Evolutionary conservation across 2,797 vertebrate genomes (phyloP), one percentile per base, ranked within the genome.

Genomic region (Oreonectes daqikongensis): DNA sequence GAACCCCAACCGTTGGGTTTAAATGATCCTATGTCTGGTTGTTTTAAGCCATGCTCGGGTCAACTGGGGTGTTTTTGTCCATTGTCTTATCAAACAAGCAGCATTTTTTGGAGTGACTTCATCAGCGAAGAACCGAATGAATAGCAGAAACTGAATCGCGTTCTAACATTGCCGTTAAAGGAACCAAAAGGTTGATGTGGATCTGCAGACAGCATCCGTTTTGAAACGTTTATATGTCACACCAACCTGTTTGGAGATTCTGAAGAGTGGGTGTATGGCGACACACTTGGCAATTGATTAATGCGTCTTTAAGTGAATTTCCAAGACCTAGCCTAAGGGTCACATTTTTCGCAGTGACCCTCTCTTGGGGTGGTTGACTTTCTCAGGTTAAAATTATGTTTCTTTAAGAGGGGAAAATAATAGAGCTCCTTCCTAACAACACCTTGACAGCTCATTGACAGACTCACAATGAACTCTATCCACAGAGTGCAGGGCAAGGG

Each of bases 301-400:
- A 93, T 93, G 89, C 79, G 60, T 75, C 80, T 77, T 77, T 85
- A 91, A 88, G 88, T 91, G 88, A 92, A 90, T 86, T 84, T 83
- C 69, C 81, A 82, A 76, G 82, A 85, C 83, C 87, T 87, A 84
- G 84, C 88, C 85, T 88, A 91, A 26, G 67, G 91, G 88, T 92
- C 89, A 89, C 76, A 82, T 88, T 91, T 85, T 91, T 87, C 88
- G 88, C 90, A 89, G 79, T 90, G 90, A 92, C 90, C 89, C 89
- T 87, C 59, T 81, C 86, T 89, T 89, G 89, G 90, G 90, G 89
- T 90, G 91, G 89, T 86, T 85, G 86, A 73, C 87, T 89, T 86
- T 88, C 90, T 84, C 81, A 52, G 69, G 77, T 80, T 86, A 88
- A 93, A 91, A 90, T 89, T 84, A 92, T 92, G 89, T 84, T 83